Base-by-base conservation (phyloP, 2,113 vertebrate species). In the Lagopus leucura region DNA sequence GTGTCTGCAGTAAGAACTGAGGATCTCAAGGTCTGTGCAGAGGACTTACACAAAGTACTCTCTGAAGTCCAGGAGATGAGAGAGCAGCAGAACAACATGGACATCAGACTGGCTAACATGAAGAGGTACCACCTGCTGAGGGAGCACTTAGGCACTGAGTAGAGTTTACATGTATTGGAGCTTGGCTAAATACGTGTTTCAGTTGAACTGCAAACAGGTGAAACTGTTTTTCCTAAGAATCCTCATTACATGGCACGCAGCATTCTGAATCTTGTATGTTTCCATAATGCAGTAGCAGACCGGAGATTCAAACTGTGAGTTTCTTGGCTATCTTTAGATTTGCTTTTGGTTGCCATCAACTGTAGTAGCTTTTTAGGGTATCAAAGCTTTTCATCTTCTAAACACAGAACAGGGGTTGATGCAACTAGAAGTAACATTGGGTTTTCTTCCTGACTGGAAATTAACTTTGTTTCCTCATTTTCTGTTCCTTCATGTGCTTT, bases 41-140 rank as follows among this genome's bases (percentile, higher is more conserved):
- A 97, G 34, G 96, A 98, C 54, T 87, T 98, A 78, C 97, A 97
- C 85, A 98, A 95, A 91, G 95, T 97, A 18, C 92, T 97, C 21
- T 92, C 95, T 24, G 97, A 98, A 70, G 82, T 98, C 50, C 95
- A 97, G 86, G 95, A 97, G 34, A 96, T 98, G 90, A 97, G 86
- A 55, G 94, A 97, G 72, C 97, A 97, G 67, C 97, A 98, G 64
- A 95, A 38, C 60, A 96, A 92, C 71, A 95, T 98, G 96, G 95
- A 97, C 60, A 38, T 74, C 82, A 97, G 91, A 74, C 93, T 98
- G 92, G 93, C 84, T 54, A 97, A 92, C 92, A 95, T 98, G 96
- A 97, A 96, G 91, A 97, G 97, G 97, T 98, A 92, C 91, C 6
- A 0, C 70, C 60, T 70, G 50, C 78, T 89, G 85, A 4, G 8